phyloP scores from a whole-genome alignment of 2,113 vertebrate genomes.

The Onychorhynchus coronatus region DNA sequence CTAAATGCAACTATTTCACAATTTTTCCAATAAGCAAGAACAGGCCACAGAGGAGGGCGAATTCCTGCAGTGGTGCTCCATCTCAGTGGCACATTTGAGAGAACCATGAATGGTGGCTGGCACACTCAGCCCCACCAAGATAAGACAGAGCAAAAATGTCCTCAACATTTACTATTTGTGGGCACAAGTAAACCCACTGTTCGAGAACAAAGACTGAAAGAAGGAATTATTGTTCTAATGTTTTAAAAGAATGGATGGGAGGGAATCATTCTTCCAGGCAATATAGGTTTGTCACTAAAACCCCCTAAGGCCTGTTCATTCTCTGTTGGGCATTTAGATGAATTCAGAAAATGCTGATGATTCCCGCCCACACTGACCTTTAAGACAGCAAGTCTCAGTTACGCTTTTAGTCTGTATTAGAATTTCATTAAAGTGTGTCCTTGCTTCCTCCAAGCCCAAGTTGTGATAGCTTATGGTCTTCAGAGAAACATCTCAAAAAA shows the following conservation, averaged over 20 bases:
- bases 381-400: slow-evolving; percentile 3
- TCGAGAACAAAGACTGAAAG: neutral
- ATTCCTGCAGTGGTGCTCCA: neutral
- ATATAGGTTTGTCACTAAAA: neutral
- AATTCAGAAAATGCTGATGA: slow-evolving; percentile 25
- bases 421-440: neutral
- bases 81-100: neutral
- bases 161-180: neutral
- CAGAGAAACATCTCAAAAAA: neutral
- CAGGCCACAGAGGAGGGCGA: neutral
- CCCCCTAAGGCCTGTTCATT: neutral
- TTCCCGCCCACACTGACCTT: slow-evolving; percentile 20
- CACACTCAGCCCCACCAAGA: accelerated
- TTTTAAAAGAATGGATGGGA: neutral
- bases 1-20: neutral
- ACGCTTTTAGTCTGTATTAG: neutral
- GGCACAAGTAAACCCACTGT: neutral
- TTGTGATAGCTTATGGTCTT: neutral
- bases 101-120: neutral
- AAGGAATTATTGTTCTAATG: neutral
- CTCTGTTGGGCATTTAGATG: neutral
- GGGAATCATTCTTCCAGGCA: neutral
- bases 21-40: neutral
- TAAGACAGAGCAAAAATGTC: neutral
- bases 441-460: neutral